Conservation (phyloP, 53 echinoderm and acorn worm genomes). For the Henricia sp. region DNA sequence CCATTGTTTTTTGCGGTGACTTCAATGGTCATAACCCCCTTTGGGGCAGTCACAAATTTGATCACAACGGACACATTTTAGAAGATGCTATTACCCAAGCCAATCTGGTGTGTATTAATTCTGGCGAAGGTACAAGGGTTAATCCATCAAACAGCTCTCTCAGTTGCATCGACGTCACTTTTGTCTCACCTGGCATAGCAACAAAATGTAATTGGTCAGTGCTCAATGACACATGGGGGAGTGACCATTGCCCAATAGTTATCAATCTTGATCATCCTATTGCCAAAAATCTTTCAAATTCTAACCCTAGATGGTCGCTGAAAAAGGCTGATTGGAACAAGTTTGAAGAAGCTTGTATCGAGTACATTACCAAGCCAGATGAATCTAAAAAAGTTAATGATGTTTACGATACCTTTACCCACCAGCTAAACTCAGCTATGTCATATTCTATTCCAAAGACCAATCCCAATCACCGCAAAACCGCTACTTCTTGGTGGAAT, state of each 20-base stretch:
- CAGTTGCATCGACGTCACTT: background rate
- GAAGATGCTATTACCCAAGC: background rate
- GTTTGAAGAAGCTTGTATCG: background rate
- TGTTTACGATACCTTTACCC: background rate
- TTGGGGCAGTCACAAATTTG: background rate
- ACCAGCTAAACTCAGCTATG: background rate
- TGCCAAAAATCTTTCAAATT: background rate
- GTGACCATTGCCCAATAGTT: background rate
- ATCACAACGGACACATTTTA: constrained; percentile 7
- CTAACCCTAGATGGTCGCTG: background rate
- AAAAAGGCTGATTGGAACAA: constrained; percentile 19
- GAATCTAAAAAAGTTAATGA: background rate
- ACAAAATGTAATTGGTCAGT: background rate
- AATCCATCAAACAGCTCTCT: background rate
- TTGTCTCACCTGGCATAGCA: background rate
- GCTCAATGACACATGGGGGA: background rate
- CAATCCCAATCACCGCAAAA: background rate
- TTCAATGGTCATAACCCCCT: constrained; percentile 21
- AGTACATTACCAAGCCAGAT: background rate
- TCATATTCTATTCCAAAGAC: background rate
- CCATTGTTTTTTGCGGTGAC: background rate
- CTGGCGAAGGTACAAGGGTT: background rate
- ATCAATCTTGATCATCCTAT: background rate
- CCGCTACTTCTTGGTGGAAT: constrained; percentile 7
- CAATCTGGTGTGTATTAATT: background rate